phyloP scores from a whole-genome alignment of 2,113 vertebrate species.

The Xenopus borealis region DNA sequence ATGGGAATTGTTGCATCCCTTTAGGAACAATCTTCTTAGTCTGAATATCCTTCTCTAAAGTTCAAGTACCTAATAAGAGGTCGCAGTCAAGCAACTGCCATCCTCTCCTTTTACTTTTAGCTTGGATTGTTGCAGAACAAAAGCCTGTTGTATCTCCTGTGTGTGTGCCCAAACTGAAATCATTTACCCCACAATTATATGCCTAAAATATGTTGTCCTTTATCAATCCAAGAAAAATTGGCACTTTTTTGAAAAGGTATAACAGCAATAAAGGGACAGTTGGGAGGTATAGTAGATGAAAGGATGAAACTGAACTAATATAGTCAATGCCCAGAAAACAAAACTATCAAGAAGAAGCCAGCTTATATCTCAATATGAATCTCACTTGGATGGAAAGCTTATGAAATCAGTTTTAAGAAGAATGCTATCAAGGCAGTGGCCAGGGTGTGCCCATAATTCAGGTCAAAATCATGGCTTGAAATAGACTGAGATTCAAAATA shows the following conservation, averaged over 20 bases:
- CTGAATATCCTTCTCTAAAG: neutral
- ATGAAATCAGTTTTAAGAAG: no score
- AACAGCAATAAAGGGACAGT: no score
- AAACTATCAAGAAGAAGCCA: constrained; percentile 25
- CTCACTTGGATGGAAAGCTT: no score
- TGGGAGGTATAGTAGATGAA: no score
- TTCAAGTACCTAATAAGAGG: constrained; percentile 2
- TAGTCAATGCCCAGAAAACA: constrained; percentile 28
- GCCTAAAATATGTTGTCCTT: neutral
- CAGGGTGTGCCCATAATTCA: no score
- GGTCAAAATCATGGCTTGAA: no score
- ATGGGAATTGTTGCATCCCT: constrained; percentile 30
- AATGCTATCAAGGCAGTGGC: no score
- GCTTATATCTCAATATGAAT: neutral
- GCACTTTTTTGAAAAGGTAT: neutral
- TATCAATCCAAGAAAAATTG: neutral
- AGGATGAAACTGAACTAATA: constrained; percentile 25
- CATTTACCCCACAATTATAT: neutral
- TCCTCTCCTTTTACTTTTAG: neutral
- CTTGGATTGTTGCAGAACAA: neutral
- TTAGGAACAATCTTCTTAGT: constrained; percentile 18
- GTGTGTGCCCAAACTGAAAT: neutral
- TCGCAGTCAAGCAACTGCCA: neutral
- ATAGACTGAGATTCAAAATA: no score
- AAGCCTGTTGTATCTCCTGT: neutral